Evolutionary conservation across 2,113 vertebrate genomes (phyloP), one percentile per base, ranked within the genome.

Genomic region (Pseudorhombus dupliciocellatus): DNA sequence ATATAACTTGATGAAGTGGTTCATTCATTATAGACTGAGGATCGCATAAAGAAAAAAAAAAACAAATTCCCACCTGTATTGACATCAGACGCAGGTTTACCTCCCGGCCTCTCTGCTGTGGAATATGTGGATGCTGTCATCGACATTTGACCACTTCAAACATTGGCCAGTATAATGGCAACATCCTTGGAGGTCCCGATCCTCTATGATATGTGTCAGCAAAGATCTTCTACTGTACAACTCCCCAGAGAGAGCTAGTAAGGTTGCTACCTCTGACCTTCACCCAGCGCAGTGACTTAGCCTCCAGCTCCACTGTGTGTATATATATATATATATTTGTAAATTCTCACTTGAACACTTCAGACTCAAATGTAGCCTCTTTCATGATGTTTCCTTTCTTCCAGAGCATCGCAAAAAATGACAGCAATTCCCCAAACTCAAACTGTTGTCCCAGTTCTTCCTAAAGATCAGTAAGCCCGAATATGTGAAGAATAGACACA

Each of bases 91-190:
- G 46, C 46, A n/a, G 46, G 1, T 50, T 50, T 50, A n/a, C 1
- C 57, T 55, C 22, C 18, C 5, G 42, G 9, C 5, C n/a, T 16
- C 16, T 5, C 4, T 10, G 4, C 7, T 80, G 58, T 28, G 20
- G 66, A 48, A 66, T n/a, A 53, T 14, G 53, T 28, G 53, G 5
- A 4, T 64, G 16, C 58, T 50, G 40, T 34, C 37, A 25, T 42
- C 42, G 40, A 42, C 0, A 4, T 67, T 53, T 58, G 59, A 60
- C 59, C 56, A 16, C 37, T 10, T 64, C 73, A 64, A 16, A 63
- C 63, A 70, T 48, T 73, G 16, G 1, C 52, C 46, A 59, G 16
- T 8, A 53, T 25, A 62, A 59, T 64, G 22, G 25, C 18, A 42
- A 51, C 40, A 60, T 48, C 51, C 62, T 52, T 25, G n/a, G 16